Conservation (phyloP, 2,797 vertebrate genomes). For the Acomys russatus region DNA sequence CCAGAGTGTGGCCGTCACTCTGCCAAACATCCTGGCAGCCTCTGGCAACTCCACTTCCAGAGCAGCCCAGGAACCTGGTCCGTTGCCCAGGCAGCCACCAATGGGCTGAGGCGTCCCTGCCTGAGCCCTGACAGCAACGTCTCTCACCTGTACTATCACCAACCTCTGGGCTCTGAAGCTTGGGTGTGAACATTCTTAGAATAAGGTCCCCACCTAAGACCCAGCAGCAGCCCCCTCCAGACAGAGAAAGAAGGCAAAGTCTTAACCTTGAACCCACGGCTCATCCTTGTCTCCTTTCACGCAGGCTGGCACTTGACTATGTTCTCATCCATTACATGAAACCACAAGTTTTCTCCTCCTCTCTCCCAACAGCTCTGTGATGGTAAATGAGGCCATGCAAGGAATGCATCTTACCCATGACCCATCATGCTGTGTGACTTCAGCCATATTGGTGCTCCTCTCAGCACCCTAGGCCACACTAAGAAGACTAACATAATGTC, state of each 20-base stretch:
- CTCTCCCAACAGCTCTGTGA: neutral
- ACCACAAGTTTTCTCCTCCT: neutral
- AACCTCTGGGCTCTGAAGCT: neutral
- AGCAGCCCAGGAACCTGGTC: constrained; percentile 29
- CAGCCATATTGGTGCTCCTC: neutral
- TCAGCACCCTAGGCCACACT: neutral
- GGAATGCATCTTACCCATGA: neutral
- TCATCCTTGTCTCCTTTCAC: neutral
- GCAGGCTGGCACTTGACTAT: neutral
- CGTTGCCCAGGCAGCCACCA: neutral
- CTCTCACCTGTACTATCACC: too few species aligned
- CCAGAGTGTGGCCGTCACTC: neutral
- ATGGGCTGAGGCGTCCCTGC: fast-evolving
- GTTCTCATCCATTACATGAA: neutral
- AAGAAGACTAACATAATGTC: neutral
- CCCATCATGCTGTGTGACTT: neutral
- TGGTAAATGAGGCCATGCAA: neutral
- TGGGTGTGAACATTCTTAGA: neutral
- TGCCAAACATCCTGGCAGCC: constrained; percentile 57
- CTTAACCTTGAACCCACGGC: neutral
- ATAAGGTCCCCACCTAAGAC: neutral
- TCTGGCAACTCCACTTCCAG: constrained; percentile 41
- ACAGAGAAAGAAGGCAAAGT: neutral
- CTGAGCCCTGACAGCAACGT: neutral
- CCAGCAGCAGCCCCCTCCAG: neutral